Base-by-base conservation (phyloP, 2,888 invertebrate genomes). In the Drosophila gaucha region DNA sequence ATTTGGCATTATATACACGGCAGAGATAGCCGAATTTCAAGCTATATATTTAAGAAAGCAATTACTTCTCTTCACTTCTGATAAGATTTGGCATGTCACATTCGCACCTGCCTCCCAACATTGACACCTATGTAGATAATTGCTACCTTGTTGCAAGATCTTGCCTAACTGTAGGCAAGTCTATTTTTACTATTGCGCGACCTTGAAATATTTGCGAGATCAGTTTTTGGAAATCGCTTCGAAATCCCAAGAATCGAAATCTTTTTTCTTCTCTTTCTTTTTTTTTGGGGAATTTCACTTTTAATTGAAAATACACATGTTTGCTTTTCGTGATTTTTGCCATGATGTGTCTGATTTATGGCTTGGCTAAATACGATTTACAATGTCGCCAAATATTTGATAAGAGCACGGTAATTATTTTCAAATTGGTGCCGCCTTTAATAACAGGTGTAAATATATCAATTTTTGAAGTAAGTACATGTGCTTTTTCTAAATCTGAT, bases 61-160 rank as follows among this genome's bases (percentile, higher is more conserved):
- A 68, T 66, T 68, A 63, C 26, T 12, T 28, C 12, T 43, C 33
- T 55, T 36, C 33, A 43, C 51, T 33, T 12, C 10, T 65, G 80
- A 80, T 80, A 72, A 80, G 80, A 80, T 80, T 84, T 26, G 54
- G 44, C 39, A 41, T 67, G 67, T 73, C 73, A 56, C 33, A 68
- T 59, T 50, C 30, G 44, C 62, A 28, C 44, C 46, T 30, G 20
- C 30, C 14, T 44, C 22, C 6, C 33, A 31, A 36, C 10, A 49
- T 10, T 31, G 12, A 14, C 20, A 33, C 14, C 10, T 28, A 31
- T 14, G 1, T 6, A 16, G 20, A n/a, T 59, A 36, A 44, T 59
- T 59, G 10, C 28, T 16, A 10, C 5, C 20, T 33, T 62, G 47
- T 43, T 30, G 9, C 5, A 14, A n/a, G 30, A 46, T 30, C 31